These are phyloP conservation scores for Ardeotis arabs DNA, from an alignment of 2,113 vertebrate species.

Conservation along the genomic window DNA sequence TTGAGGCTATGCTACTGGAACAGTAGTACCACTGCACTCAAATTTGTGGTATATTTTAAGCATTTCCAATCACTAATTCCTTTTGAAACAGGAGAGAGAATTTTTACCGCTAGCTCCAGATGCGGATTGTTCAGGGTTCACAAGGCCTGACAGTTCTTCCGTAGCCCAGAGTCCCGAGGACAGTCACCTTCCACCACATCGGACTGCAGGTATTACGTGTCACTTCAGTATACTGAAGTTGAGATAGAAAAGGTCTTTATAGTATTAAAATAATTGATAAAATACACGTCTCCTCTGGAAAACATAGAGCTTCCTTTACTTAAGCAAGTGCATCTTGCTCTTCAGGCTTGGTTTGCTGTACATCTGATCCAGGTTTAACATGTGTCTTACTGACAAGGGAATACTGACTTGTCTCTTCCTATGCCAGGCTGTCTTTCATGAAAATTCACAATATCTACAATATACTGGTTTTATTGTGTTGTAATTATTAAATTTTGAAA, in stretches of 20 bases:
- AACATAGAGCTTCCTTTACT: not conserved
- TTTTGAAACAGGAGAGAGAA: constrained; percentile 43
- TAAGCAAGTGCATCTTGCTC: not conserved
- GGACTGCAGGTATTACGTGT: constrained; percentile 30
- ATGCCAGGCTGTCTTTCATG: not conserved
- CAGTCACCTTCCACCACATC: not conserved
- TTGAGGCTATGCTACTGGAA: fast-evolving
- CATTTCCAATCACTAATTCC: not conserved
- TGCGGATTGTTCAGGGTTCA: not conserved
- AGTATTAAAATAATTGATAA: not conserved
- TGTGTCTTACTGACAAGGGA: not conserved
- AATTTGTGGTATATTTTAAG: not conserved
- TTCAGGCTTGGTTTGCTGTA: not conserved
- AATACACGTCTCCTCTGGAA: not conserved
- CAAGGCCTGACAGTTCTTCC: not conserved
- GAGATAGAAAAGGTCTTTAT: not conserved
- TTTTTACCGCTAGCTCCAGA: constrained; percentile 30
- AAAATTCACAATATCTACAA: not conserved
- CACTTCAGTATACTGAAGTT: not conserved
- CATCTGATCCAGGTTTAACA: not conserved
- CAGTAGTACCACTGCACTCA: not conserved
- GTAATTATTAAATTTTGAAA: not conserved
- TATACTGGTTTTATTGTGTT: not conserved
- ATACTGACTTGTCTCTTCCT: not conserved
- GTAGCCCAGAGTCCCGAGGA: not conserved